Conservation (phyloP, 2,888 invertebrate species). For the Aphidoletes aphidimyza region DNA sequence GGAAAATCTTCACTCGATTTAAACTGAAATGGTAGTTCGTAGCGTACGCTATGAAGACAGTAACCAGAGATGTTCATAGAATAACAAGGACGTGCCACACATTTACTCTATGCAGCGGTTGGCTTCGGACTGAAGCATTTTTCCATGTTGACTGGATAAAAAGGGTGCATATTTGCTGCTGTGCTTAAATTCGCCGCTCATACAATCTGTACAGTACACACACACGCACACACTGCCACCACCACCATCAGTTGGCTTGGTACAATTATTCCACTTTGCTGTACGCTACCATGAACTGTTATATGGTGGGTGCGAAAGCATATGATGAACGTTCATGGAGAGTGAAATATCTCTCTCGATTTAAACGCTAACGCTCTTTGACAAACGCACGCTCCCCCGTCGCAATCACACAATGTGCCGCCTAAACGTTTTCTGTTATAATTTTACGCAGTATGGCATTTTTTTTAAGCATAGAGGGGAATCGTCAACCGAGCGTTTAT, state of each 20-base stretch:
- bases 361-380: no score
- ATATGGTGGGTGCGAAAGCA: slow-evolving; percentile 10
- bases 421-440: no score
- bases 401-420: no score
- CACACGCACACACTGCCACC: no score
- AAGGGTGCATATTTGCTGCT: slow-evolving; percentile 30
- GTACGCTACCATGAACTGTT: neutral
- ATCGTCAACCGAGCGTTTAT: neutral
- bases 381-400: neutral
- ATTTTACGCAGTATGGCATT: no score
- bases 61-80: neutral
- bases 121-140: neutral
- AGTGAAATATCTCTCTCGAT: neutral
- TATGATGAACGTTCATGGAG: neutral
- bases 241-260: neutral
- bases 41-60: neutral
- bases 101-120: neutral
- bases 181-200: neutral
- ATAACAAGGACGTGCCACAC: neutral
- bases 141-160: neutral
- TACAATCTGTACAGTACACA: neutral
- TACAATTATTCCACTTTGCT: neutral
- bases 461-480: neutral
- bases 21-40: no score
- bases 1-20: neutral